phyloP scores from a whole-genome alignment of 2,888 invertebrate genomes.

The Trachelus tabidus region DNA sequence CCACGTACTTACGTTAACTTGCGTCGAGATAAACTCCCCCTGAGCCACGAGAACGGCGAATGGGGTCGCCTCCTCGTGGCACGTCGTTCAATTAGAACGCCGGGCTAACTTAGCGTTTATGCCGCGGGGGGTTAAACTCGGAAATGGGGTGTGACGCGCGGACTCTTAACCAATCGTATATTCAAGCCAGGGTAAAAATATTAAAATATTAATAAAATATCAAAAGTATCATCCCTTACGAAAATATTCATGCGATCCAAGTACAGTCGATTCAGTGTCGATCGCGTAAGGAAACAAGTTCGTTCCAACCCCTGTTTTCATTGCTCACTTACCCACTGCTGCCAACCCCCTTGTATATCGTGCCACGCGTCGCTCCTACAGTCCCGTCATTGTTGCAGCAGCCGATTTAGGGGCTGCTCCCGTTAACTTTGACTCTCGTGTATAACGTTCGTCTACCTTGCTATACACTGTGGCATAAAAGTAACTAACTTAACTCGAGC shows the following conservation, averaged over 20 bases:
- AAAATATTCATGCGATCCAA: neutral
- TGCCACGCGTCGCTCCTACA: neutral
- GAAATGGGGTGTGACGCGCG: slow-evolving; percentile 17
- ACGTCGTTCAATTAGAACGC: slow-evolving; percentile 46
- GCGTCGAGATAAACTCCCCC: slow-evolving; percentile 48
- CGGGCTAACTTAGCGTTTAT: slow-evolving; percentile 22
- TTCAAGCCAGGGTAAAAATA: neutral
- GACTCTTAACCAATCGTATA: neutral
- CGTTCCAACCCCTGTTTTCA: neutral
- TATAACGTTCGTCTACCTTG: neutral
- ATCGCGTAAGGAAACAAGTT: neutral
- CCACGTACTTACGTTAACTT: slow-evolving; percentile 47
- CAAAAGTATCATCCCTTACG: neutral
- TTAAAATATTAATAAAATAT: neutral
- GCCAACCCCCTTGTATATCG: neutral
- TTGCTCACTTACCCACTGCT: neutral
- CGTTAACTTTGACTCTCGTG: neutral
- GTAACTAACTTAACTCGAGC: neutral
- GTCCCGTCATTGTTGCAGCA: neutral
- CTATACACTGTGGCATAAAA: neutral
- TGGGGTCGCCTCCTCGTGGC: slow-evolving; percentile 31
- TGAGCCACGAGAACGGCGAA: slow-evolving; percentile 20
- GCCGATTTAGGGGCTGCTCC: neutral
- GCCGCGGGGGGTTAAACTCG: slow-evolving; percentile 21
- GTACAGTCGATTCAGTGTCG: neutral